A percentile compares a stretch with the other conserved stretches of the same genome.
Conservation (phyloP, 2,888 invertebrate genomes). For the Eudemis profundana region DNA sequence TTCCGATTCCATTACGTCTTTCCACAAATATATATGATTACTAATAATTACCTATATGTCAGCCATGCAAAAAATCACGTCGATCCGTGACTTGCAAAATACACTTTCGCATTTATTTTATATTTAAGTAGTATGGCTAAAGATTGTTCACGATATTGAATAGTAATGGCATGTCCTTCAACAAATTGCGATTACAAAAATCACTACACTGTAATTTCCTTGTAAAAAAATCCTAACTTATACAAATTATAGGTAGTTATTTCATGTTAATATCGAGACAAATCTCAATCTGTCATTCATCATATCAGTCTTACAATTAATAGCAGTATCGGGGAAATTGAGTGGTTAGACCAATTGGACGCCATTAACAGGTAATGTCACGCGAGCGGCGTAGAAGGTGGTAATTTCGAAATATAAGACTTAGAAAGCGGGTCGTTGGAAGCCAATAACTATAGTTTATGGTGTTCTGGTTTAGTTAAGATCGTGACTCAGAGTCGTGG, state of each 20-base stretch:
- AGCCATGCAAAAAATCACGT: too few relatives aligned
- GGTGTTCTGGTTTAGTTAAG: conserved; percentile 52
- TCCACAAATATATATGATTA: too few relatives aligned
- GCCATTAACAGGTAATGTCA: conserved; percentile 33
- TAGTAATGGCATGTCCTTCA: too few relatives aligned
- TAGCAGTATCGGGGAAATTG: conserved; percentile 15
- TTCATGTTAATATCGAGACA: conserved; percentile 42
- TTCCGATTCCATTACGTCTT: conserved; percentile 28
- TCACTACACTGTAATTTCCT: too few relatives aligned
- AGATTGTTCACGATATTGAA: too few relatives aligned
- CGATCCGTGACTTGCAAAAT: too few relatives aligned
- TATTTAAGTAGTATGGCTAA: too few relatives aligned
- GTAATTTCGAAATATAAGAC: conserved; percentile 52
- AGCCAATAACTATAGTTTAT: conserved; percentile 49
- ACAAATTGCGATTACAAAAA: too few relatives aligned
- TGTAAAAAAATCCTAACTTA: too few relatives aligned
- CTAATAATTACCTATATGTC: too few relatives aligned
- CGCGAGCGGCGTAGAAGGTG: conserved; percentile 32
- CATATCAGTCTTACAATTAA: background rate
- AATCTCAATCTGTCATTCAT: background rate
- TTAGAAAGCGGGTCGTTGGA: conserved; percentile 57
- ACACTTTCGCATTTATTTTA: too few relatives aligned
- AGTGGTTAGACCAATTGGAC: conserved; percentile 30
- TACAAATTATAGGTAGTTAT: too few relatives aligned
- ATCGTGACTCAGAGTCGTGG: conserved; percentile 64